Conservation (phyloP, 2,888 invertebrate genomes). For the Rhogogaster chlorosoma region DNA sequence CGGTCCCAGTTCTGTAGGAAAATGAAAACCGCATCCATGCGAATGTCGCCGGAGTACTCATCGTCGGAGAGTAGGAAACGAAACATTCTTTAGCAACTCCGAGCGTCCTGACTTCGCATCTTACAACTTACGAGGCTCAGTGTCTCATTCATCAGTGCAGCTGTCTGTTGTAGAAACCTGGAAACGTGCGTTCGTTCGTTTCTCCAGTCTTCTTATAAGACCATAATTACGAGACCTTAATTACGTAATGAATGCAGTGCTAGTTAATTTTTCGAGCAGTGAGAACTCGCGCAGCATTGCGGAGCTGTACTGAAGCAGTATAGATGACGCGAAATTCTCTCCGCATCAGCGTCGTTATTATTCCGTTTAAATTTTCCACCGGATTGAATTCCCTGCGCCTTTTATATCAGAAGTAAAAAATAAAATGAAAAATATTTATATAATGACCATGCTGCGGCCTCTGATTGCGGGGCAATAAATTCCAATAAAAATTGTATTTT, state of each 20-base stretch:
- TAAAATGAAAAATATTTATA: not conserved
- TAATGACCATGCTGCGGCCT: not conserved
- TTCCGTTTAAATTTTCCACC: not conserved
- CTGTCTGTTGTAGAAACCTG: conserved; percentile 6
- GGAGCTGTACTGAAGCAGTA: not conserved
- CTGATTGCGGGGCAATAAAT: not conserved
- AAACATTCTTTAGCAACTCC: conserved; percentile 31
- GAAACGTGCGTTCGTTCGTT: conserved; percentile 3
- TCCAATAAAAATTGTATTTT: not conserved
- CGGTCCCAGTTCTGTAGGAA: not conserved
- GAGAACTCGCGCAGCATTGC: not conserved
- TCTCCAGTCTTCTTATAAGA: conserved; percentile 12
- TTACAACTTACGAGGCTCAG: not conserved
- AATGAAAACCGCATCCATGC: not conserved
- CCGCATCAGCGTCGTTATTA: not conserved
- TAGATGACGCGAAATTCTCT: conserved; percentile 1
- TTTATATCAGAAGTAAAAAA: not conserved
- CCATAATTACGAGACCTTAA: conserved; percentile 43
- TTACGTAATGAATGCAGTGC: conserved; percentile 45
- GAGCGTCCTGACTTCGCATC: not conserved
- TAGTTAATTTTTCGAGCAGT: conserved; percentile 29
- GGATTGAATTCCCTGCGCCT: not conserved
- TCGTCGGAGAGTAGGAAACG: conserved; percentile 27
- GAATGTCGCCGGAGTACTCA: not conserved
- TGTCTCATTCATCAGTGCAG: not conserved